A percentile compares a stretch with the other conserved stretches of the same genome.
phyloP scores from a whole-genome alignment of 2,888 invertebrate species.

The Agrochola lota region DNA sequence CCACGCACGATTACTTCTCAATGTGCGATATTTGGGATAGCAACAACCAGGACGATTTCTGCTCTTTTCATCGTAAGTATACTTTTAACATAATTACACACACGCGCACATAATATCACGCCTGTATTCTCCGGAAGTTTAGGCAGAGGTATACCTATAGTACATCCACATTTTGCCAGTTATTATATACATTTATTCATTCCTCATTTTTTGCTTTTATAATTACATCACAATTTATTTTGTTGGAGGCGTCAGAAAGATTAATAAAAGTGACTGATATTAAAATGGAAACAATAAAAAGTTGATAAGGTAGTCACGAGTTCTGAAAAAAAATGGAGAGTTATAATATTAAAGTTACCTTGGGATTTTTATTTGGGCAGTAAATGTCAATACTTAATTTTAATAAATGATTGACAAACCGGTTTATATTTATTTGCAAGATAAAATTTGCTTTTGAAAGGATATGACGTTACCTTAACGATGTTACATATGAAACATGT shows the following conservation, averaged over 20 bases:
- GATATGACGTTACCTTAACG: neutral
- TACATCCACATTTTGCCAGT: neutral
- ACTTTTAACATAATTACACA: neutral
- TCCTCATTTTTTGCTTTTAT: neutral
- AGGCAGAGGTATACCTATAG: neutral
- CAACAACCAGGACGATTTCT: conserved; percentile 78
- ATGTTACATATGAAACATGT: neutral
- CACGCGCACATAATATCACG: neutral
- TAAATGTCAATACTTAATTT: conserved; percentile 25
- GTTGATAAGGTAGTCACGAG: conserved; percentile 18
- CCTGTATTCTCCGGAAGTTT: neutral
- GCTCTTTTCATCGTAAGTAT: conserved; percentile 81
- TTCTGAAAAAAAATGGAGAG: neutral
- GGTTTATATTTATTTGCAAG: neutral
- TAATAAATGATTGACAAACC: conserved; percentile 8
- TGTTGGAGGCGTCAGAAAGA: neutral
- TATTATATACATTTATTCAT: neutral
- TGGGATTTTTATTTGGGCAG: conserved; percentile 6
- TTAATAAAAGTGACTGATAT: neutral
- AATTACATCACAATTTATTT: neutral
- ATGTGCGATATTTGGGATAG: conserved; percentile 85
- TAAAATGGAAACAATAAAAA: neutral
- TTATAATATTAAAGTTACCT: conserved; percentile 15
- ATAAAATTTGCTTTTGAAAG: conserved; percentile 11
- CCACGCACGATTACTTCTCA: conserved; percentile 84